Base-by-base conservation (phyloP, 92 coral and sea anemone genomes). In the Micromussa lordhowensis region DNA sequence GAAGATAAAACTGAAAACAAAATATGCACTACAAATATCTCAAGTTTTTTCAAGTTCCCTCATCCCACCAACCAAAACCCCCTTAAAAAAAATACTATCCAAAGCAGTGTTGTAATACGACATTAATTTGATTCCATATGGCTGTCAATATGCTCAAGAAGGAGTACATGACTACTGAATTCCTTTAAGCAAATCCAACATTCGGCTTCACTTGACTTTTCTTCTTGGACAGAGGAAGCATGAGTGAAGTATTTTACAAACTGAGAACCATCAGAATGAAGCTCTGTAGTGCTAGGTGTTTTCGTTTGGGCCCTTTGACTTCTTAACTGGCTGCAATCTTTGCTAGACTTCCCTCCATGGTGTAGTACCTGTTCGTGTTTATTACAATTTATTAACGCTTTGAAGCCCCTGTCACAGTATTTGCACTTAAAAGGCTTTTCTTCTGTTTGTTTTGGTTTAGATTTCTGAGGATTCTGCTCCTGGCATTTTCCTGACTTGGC, bases 181-280 rank as follows among this genome's bases (percentile, higher is more conserved):
- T 44, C 55, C 32, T 76, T 26, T 48, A 40, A 34, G 12, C 80
- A 76, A 76, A 76, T 49, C 80, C 80, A 76, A 49, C 80, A 76
- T 34, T 76, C 80, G 12, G 16, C 57, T 30, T 36, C 24, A 40
- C 57, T 76, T 48, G 61, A 21, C n/a, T 71, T 16, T 16, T 21
- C 24, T 3, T 24, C 57, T 36, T 44, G 59, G 10, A 28, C 9
- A 21, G 80, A 40, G 19, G 21, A 76, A 24, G 61, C 59, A 16
- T 6, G 18, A 22, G 61, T 48, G 1, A 3, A 11, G 59, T 26
- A 76, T 24, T 10, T 32, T 5, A 9, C 48, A 19, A 32, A 7
- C 34, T 5, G 24, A 71, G 48, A 71, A 32, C 48, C 77, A 28
- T 0, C 29, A 66, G 71, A 66, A 36, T 26, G 19, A 73, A 35